Evolutionary conservation across 2,888 invertebrate species (phyloP).

Genomic region (Empis livida): DNA sequence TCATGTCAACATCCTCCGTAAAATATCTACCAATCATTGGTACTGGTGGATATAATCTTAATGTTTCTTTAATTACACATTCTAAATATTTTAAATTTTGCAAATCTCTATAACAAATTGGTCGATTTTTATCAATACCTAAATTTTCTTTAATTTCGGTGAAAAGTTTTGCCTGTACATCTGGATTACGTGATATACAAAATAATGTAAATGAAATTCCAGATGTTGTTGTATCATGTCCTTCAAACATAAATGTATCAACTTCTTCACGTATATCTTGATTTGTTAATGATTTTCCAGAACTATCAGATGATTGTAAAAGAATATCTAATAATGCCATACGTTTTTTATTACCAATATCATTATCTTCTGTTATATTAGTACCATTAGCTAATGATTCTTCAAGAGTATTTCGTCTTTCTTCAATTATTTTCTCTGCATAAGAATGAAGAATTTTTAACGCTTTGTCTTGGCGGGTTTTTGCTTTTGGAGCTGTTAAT

Average conservation of each 20-base stretch:
- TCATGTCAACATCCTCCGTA: slow-evolving; percentile 37
- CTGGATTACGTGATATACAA: slow-evolving; percentile 21
- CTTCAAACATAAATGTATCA: slow-evolving; percentile 58
- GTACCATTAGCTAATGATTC: slow-evolving; percentile 10
- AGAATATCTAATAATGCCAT: slow-evolving; percentile 53
- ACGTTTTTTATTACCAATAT: slow-evolving; percentile 40
- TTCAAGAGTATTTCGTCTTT: slow-evolving; percentile 19
- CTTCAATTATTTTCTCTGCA: slow-evolving; percentile 25
- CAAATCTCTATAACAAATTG: slow-evolving; percentile 17
- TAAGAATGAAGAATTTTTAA: slow-evolving; percentile 26
- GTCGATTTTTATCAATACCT: slow-evolving; percentile 16
- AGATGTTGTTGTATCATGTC: slow-evolving; percentile 30
- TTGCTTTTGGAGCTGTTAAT: slow-evolving; percentile 14
- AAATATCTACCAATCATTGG: slow-evolving; percentile 45
- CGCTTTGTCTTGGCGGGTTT: slow-evolving; percentile 14
- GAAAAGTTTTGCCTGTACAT: slow-evolving; percentile 23
- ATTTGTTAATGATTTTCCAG: slow-evolving; percentile 41
- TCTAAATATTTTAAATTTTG: slow-evolving; percentile 37
- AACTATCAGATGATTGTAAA: slow-evolving; percentile 42
- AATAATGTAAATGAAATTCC: slow-evolving; percentile 23
- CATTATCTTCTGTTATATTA: slow-evolving; percentile 16
- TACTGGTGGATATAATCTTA: slow-evolving; percentile 52
- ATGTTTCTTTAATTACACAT: slow-evolving; percentile 51
- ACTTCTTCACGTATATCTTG: slow-evolving; percentile 52
- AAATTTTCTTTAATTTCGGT: slow-evolving; percentile 21